A percentile compares a stretch with the other conserved stretches of the same genome.
Conservation (phyloP, 2,797 vertebrate genomes). For the Lates japonicus region DNA sequence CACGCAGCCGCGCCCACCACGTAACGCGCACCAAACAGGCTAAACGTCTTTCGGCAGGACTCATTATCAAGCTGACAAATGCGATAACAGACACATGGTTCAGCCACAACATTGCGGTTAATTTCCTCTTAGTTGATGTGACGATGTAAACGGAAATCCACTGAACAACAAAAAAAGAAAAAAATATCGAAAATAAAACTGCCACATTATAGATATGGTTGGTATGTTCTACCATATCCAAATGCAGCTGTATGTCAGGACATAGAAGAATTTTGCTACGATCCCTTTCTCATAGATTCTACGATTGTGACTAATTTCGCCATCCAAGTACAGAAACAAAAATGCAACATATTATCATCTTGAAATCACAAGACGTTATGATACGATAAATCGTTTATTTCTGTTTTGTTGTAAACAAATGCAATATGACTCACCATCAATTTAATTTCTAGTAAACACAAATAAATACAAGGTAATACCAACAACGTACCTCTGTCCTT, state of each 20-base stretch:
- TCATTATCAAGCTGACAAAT: too few relatives aligned
- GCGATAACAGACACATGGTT: too few relatives aligned
- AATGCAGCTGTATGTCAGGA: background rate
- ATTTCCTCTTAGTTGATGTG: too few relatives aligned
- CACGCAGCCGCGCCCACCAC: too few relatives aligned
- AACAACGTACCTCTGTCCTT: background rate
- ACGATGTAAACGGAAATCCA: too few relatives aligned
- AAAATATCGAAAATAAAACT: background rate
- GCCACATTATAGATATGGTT: background rate
- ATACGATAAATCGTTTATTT: slow-evolving; percentile 32
- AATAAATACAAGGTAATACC: slow-evolving; percentile 43
- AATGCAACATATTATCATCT: background rate
- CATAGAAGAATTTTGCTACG: background rate
- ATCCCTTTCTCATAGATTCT: background rate
- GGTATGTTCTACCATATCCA: background rate
- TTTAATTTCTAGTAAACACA: slow-evolving; percentile 17
- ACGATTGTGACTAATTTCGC: background rate
- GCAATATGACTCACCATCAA: background rate
- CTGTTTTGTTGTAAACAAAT: slow-evolving; percentile 19
- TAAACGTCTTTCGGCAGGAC: too few relatives aligned
- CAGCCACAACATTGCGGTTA: too few relatives aligned
- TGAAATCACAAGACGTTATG: background rate
- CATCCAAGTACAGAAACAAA: background rate
- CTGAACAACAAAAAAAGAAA: background rate
- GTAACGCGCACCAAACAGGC: too few relatives aligned